Evolutionary conservation across 2,113 vertebrate genomes (phyloP).

Genomic region (Pteropus alecto): DNA sequence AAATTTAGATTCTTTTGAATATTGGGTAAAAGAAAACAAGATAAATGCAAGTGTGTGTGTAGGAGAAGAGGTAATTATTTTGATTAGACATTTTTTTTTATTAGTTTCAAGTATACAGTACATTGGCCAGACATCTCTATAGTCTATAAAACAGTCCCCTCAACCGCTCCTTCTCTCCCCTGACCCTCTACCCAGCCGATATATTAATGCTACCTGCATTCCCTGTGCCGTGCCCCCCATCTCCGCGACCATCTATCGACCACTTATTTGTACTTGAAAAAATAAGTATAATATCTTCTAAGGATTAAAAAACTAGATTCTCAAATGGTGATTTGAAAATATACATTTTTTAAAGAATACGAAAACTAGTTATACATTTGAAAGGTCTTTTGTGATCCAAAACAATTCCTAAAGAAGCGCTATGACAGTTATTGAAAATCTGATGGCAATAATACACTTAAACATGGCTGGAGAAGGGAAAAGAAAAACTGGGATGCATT

Average conservation of each 20-base stretch:
- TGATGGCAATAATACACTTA: background rate
- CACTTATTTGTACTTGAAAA: background rate
- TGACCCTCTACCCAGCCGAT: too few relatives aligned
- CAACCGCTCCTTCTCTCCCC: too few relatives aligned
- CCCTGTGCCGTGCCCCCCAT: too few relatives aligned
- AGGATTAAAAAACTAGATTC: background rate
- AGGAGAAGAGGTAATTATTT: background rate
- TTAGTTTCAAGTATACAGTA: too few relatives aligned
- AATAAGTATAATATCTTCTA: background rate
- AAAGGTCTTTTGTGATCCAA: background rate
- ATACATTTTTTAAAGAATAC: background rate
- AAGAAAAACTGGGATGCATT: background rate
- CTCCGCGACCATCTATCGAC: too few relatives aligned
- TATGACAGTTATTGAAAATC: background rate
- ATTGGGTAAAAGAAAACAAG: background rate
- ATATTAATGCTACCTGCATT: too few relatives aligned
- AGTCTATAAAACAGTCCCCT: too few relatives aligned
- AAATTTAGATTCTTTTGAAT: conserved; percentile 21
- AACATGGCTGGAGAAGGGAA: background rate
- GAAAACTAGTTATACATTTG: background rate
- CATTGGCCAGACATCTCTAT: too few relatives aligned
- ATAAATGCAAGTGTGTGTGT: background rate
- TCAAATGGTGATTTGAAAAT: background rate
- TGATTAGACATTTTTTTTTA: background rate
- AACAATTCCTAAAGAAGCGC: background rate